Evolutionary conservation across 1,140 invertebrate species (phyloP).

Genomic region (Megalopta genalis): DNA sequence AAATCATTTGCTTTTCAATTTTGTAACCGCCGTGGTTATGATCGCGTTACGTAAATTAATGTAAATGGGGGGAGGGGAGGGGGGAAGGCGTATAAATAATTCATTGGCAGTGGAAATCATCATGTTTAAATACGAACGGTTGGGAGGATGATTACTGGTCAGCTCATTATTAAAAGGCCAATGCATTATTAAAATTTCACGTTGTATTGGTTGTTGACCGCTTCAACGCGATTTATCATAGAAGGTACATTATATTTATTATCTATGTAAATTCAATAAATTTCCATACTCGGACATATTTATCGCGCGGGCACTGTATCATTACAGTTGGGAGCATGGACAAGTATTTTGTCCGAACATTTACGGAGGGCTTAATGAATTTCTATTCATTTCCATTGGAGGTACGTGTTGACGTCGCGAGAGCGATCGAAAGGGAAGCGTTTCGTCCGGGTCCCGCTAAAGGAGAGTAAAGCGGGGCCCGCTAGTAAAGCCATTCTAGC

Average conservation of each 20-base stretch:
- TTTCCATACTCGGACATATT: background rate
- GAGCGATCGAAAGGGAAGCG: too few species aligned
- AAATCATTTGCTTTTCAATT: too few species aligned
- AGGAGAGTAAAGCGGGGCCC: too few species aligned
- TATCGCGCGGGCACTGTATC: background rate
- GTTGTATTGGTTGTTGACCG: background rate
- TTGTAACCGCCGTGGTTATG: background rate
- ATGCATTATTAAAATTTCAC: constrained; percentile 12
- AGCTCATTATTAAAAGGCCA: background rate
- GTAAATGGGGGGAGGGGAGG: too few species aligned
- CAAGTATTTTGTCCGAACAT: too few species aligned
- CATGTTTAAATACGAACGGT: background rate
- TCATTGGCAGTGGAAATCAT: background rate
- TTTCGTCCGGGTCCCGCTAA: too few species aligned
- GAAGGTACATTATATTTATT: background rate
- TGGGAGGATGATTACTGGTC: background rate
- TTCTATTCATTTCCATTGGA: too few species aligned
- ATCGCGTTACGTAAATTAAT: background rate
- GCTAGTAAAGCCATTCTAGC: too few species aligned
- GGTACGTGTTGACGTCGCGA: too few species aligned
- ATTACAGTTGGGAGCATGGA: background rate
- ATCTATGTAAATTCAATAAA: background rate
- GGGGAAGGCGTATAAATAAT: background rate
- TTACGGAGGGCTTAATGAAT: too few species aligned
- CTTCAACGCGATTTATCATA: background rate